Conservation (phyloP, 2,797 vertebrate genomes). For the Peromyscus nudipes region DNA sequence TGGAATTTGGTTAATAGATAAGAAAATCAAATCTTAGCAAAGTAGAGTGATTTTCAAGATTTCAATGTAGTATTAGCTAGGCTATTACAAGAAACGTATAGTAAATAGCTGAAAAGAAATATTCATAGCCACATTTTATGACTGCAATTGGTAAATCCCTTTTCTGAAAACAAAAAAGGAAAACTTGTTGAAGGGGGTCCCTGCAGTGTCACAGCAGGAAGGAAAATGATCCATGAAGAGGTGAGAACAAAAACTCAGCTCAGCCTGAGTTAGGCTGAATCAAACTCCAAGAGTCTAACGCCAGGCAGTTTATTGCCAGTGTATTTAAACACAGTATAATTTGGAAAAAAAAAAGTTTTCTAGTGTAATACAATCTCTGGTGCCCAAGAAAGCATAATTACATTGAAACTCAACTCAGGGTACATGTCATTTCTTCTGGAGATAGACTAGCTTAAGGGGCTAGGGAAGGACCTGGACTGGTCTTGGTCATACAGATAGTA, state of each 20-base stretch:
- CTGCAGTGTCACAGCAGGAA: neutral
- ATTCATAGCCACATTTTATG: neutral
- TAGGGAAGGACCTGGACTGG: neutral
- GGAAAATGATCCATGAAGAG: neutral
- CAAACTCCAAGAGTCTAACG: too few species aligned
- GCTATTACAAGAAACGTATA: neutral
- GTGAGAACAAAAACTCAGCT: neutral
- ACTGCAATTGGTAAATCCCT: neutral
- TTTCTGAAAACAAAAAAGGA: neutral
- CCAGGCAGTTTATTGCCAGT: neutral
- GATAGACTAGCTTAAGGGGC: neutral
- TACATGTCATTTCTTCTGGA: neutral
- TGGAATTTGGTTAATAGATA: neutral
- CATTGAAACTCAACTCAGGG: neutral
- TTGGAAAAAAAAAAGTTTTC: neutral
- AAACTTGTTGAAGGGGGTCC: neutral
- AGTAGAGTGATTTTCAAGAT: neutral
- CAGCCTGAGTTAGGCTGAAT: neutral
- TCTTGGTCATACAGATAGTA: neutral
- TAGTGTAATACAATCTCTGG: neutral
- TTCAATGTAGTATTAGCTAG: neutral
- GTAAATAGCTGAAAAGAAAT: neutral
- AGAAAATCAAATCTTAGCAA: neutral
- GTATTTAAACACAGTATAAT: neutral
- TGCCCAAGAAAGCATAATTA: neutral